Evolutionary conservation across 2,888 invertebrate genomes (phyloP), one percentile per base, ranked within the genome.

Genomic region (Troides oblongomaculatus): DNA sequence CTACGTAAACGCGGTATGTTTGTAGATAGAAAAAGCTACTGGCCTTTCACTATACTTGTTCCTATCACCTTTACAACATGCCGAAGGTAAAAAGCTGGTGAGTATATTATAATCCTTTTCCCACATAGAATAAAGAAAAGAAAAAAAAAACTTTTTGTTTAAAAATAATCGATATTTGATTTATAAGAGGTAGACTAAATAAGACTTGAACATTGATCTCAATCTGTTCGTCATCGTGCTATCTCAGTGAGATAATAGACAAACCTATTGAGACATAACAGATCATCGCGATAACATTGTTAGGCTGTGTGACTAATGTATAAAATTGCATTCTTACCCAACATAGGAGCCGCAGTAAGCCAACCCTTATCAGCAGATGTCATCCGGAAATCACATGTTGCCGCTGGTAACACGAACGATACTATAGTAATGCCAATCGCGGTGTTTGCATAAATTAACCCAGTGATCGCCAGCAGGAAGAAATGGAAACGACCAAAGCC

Each of bases 401-500:
- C 97, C 6, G 97, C 94, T 7, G 97, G 97, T 71, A 97, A 87
- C 70, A 97, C 95, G 83, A 97, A 97, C 60, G 97, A 97, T 72
- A 97, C 94, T 76, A 95, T 96, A 64, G 96, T 95, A 79, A 96
- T 95, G 50, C 96, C 97, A 74, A 97, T 94, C 68, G 97, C 97
- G 62, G 97, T 96, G 90, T 97, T 96, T 75, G 96, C 92, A 84
- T 97, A 97, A 74, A 97, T 97, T 81, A 97, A 91, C 30, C 97
- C 97, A 78, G 96, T 95, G 85, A 97, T 87, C 70, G 95, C 93
- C 84, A 97, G 87, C 76, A 97, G 90, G 77, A 95, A 93, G 82
- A 95, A 95, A 85, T 97, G 97, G 89, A 97, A 97, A 83, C 94
- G 95, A 71, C 97, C 97, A 88, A 96, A 97, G 75, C 97, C 97